Conservation (phyloP, 2,888 invertebrate species). For the Eupithecia exiguata region DNA sequence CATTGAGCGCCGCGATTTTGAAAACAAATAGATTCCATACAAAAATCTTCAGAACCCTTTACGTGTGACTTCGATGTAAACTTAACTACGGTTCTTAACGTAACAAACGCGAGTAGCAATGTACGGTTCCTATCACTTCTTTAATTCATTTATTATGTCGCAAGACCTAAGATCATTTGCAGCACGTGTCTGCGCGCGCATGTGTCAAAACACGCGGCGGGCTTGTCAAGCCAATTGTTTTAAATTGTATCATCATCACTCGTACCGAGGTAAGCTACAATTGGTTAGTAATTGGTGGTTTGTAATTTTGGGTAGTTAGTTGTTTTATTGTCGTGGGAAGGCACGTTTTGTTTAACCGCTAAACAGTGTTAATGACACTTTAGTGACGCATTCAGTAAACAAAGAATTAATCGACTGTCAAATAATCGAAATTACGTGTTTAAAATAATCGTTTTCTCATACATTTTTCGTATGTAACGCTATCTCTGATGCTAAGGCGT, state of each 20-base stretch:
- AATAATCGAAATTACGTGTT: no score
- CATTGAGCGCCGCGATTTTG: no score
- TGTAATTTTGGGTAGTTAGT: neutral
- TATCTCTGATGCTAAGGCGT: no score
- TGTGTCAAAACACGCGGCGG: constrained; percentile 23
- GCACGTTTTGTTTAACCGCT: neutral
- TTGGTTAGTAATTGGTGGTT: neutral
- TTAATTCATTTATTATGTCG: constrained; percentile 1
- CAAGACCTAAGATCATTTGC: neutral
- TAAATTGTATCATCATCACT: constrained; percentile 27
- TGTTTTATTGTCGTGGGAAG: neutral
- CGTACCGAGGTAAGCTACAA: neutral
- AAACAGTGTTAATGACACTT: neutral
- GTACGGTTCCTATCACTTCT: neutral
- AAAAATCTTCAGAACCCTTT: no score
- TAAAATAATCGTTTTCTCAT: no score
- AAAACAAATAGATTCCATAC: no score
- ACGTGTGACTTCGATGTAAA: no score
- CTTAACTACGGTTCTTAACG: no score
- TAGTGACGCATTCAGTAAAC: neutral
- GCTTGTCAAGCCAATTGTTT: constrained; percentile 30
- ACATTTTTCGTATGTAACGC: no score
- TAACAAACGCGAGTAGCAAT: no score
- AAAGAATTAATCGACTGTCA: neutral
- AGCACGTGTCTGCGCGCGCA: constrained; percentile 10